These are phyloP conservation scores for Ctenosaura bakeri DNA, from an alignment of 2,797 vertebrate genomes.

Conservation along the genomic window DNA sequence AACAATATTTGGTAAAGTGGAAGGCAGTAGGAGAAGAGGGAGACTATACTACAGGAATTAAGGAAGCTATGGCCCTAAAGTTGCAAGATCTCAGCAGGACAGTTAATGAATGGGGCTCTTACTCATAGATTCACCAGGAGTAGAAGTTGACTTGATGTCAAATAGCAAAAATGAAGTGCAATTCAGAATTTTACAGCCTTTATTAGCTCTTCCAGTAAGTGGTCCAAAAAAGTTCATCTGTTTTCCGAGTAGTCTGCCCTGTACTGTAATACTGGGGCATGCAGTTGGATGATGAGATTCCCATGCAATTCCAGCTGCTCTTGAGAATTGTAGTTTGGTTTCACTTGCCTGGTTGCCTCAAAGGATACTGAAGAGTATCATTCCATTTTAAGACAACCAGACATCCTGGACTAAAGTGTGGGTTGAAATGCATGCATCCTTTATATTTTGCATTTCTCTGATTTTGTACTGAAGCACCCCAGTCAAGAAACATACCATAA, in stretches of 20 bases:
- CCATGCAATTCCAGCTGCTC: neutral
- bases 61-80: too few species aligned
- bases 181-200: neutral
- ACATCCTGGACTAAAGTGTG: neutral
- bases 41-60: too few species aligned
- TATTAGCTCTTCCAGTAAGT: neutral
- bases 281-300: neutral
- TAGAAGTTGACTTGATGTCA: too few species aligned
- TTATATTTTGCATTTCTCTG: neutral
- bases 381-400: neutral
- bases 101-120: too few species aligned
- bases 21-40: too few species aligned
- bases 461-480: neutral
- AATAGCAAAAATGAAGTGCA: too few species aligned
- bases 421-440: neutral
- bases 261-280: neutral
- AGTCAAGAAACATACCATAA: neutral
- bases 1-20: too few species aligned
- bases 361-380: neutral
- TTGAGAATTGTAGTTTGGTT: neutral
- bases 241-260: neutral
- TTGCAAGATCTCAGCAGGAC: too few species aligned
- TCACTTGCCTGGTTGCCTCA: neutral
- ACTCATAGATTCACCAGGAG: too few species aligned
- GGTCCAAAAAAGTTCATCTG: neutral